These are phyloP conservation scores for Porites cylindrica DNA, from an alignment of 92 coral and sea anemone species.

Conservation along the genomic window DNA sequence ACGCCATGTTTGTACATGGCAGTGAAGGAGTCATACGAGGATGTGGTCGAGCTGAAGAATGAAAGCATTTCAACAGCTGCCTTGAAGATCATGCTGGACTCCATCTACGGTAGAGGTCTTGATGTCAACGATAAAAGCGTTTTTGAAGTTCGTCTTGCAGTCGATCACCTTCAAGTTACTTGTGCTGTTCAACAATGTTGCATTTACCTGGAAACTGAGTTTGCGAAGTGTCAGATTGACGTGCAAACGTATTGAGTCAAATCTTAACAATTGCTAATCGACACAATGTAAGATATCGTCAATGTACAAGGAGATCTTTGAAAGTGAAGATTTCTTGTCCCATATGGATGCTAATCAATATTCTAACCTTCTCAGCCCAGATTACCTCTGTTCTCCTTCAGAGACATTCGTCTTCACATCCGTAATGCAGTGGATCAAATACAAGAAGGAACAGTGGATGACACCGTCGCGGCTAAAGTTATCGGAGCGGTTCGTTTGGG, in stretches of 20 bases:
- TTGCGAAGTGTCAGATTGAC: too few relatives aligned
- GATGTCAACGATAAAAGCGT: slow-evolving; percentile 50
- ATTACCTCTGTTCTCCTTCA: slow-evolving; percentile 23
- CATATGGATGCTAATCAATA: slow-evolving; percentile 40
- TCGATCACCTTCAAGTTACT: slow-evolving; percentile 38
- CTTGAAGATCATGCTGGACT: slow-evolving; percentile 65
- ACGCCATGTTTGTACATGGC: slow-evolving; percentile 65
- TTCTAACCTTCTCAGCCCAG: slow-evolving; percentile 30
- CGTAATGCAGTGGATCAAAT: slow-evolving; percentile 67
- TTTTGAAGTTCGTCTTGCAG: slow-evolving; percentile 43
- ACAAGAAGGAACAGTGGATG: slow-evolving; percentile 23
- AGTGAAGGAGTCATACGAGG: slow-evolving; percentile 24
- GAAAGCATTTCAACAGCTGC: slow-evolving; percentile 46
- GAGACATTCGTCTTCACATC: slow-evolving; percentile 50
- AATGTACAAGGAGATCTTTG: slow-evolving; percentile 52
- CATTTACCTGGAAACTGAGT: not conserved
- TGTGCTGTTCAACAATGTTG: slow-evolving; percentile 6
- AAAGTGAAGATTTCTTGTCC: slow-evolving; percentile 45
- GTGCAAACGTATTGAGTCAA: slow-evolving; percentile 1
- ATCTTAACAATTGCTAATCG: not conserved
- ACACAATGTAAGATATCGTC: slow-evolving; percentile 5
- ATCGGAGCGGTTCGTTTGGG: slow-evolving; percentile 70
- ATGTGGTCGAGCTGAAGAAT: slow-evolving; percentile 46
- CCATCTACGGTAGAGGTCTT: slow-evolving; percentile 71
- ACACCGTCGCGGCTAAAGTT: slow-evolving; percentile 31